Evolutionary conservation across 2,888 invertebrate genomes (phyloP).

Genomic region (Schrankia costaestrigalis): DNA sequence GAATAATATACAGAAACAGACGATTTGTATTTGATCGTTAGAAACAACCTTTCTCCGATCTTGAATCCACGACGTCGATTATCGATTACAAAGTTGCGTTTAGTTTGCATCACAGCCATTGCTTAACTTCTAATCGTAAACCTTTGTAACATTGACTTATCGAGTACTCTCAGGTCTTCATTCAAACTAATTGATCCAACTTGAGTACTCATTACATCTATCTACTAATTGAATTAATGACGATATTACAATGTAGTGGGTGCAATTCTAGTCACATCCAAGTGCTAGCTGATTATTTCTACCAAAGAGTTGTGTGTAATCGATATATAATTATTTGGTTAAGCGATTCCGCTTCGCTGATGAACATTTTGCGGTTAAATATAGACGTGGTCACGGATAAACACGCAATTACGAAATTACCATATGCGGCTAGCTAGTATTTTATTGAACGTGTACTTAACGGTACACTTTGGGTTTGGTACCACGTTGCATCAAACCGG

Average conservation of each 20-base stretch:
- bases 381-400: conserved; percentile 53
- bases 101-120: conserved; percentile 39
- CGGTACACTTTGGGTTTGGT: conserved; percentile 48
- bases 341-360: conserved; percentile 38
- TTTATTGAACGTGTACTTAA: conserved; percentile 61
- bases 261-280: conserved; percentile 20
- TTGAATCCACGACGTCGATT: conserved; percentile 30
- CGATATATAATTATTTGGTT: conserved; percentile 43
- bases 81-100: conserved; percentile 36
- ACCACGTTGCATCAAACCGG: conserved; percentile 42
- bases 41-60: conserved; percentile 27
- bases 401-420: conserved; percentile 66
- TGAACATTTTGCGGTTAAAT: conserved; percentile 42
- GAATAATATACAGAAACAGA: too few relatives aligned
- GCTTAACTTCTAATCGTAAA: conserved; percentile 35
- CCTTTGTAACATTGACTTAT: conserved; percentile 38
- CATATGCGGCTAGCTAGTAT: conserved; percentile 55
- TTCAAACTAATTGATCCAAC: conserved; percentile 24
- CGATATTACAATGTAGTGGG: conserved; percentile 10
- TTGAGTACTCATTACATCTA: conserved; percentile 26
- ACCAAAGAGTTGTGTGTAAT: conserved; percentile 28
- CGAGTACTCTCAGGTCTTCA: conserved; percentile 28
- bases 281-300: conserved; percentile 17
- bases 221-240: conserved; percentile 35
- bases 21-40: conserved; percentile 21